Base-by-base conservation (phyloP, 2,113 vertebrate genomes). In the Osmerus mordax region DNA sequence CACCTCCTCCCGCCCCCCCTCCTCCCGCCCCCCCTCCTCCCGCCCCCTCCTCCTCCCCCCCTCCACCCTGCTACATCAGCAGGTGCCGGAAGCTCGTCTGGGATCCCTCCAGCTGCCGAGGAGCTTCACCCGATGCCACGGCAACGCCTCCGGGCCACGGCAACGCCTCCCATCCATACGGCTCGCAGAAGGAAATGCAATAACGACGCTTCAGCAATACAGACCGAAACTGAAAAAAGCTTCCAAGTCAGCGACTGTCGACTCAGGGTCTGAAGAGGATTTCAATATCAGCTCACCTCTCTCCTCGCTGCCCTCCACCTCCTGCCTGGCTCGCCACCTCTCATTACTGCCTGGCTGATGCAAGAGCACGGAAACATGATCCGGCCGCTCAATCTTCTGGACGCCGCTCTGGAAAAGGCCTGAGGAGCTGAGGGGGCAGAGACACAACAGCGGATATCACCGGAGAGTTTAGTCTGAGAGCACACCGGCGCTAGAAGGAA, bases 181-280 rank as follows among this genome's bases (percentile, higher is more conserved):
- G 81, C 80, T 87, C 77, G 76, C 77, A 70, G 78, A 76, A 65
- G 77, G 78, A 88, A 83, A 84, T 77, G 80, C 85, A 88, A 89
- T 89, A 87, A 85, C 12, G 29, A 54, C 54, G 76, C 60, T 80
- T 87, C 85, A 88, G 86, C 81, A 87, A 65, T 79, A 79, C 21
- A 71, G 74, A 78, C 73, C 55, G 2, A 16, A 63, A 14, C n/a
- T 12, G 69, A 74, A 54, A 75, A 55, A 83, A 85, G n/a, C 69
- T 69, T 80, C 77, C n/a, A 59, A 83, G 77, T 87, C 84, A 89
- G 84, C 81, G 56, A 71, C 77, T 88, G 73, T 63, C 77, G 67
- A 29, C 71, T 85, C 68, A 36, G 59, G 75, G 72, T 77, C 85
- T 81, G 75, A 82, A 65, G 77, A 80, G 75, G 82, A 74, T 81